Evolutionary conservation across 2,888 invertebrate genomes (phyloP).

Genomic region (Dexiosoma caninum): DNA sequence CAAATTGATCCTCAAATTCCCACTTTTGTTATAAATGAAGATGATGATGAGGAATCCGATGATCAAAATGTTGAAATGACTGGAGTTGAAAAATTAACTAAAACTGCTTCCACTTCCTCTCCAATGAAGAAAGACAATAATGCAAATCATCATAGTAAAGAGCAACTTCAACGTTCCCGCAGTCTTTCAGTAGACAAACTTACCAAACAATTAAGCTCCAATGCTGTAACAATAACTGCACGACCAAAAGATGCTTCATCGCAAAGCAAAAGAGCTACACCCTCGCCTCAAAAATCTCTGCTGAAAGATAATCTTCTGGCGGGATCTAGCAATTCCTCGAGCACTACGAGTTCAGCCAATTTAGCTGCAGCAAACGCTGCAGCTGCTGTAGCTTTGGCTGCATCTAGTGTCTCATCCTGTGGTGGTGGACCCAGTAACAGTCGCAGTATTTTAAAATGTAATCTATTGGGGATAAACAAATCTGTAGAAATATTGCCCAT

Average conservation of each 20-base stretch:
- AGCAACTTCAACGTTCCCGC: constrained; percentile 64
- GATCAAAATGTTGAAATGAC: constrained; percentile 49
- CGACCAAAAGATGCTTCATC: constrained; percentile 71
- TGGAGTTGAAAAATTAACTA: constrained; percentile 21
- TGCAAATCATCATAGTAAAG: constrained; percentile 24
- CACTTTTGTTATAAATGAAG: constrained; percentile 68
- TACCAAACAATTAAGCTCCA: constrained; percentile 74
- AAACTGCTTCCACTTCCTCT: constrained; percentile 12
- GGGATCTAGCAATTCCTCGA: constrained; percentile 61
- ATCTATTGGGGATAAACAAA: constrained; percentile 71
- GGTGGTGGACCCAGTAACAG: constrained; percentile 65
- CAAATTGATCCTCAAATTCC: constrained; percentile 58
- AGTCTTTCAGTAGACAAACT: constrained; percentile 74
- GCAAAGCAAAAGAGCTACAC: constrained; percentile 31
- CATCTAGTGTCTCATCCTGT: constrained; percentile 30
- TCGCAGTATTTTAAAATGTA: constrained; percentile 76
- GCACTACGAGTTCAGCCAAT: constrained; percentile 40
- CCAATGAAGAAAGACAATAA: constrained; percentile 10
- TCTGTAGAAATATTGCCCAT: constrained; percentile 75
- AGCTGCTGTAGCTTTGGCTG: constrained; percentile 60
- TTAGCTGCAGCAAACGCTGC: constrained; percentile 58
- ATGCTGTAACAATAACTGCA: constrained; percentile 76
- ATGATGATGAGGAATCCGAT: constrained; percentile 68
- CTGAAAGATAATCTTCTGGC: constrained; percentile 65
- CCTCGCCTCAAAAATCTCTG: constrained; percentile 62